Evolutionary conservation across 2,113 vertebrate genomes (phyloP), one percentile per base, ranked within the genome.

Genomic region (Notothenia coriiceps): DNA sequence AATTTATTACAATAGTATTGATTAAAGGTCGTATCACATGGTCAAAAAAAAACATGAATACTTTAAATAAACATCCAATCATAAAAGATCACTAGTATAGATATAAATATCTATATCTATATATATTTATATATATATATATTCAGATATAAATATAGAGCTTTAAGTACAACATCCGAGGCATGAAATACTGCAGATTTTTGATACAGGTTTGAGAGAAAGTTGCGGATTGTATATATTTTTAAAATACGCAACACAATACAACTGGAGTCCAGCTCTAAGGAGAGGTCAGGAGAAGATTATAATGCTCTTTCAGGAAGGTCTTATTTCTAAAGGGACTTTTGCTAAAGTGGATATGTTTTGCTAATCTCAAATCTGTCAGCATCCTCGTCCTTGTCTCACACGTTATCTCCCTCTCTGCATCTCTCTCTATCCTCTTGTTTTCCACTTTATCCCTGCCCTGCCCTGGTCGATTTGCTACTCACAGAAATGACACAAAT

Each of bases 401-500:
- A 20, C n/a, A 11, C 6, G 0, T 84, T 82, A 74, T 83, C 66
- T 84, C 54, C 14, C 40, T 68, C 33, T 54, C 13, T 6, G 35
- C 40, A 51, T 64, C 71, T 62, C 56, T 51, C 68, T 57, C 52
- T 64, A 18, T 54, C n/a, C 0, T 63, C 18, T 82, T 55, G 40
- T 71, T 60, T 77, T 20, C 65, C 44, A 25, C 66, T 74, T 88
- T 82, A 80, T 63, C 61, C 79, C 6, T 74, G 66, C 35, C 59
- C 44, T 33, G 70, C 35, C 60, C 44, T 33, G 2, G 15, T n/a
- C 8, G 10, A 20, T 74, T 77, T 63, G 13, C 5, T 1, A 25
- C 25, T n/a, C 51, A 70, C 65, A 49, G 61, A 49, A 46, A 76
- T 69, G 11, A 62, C 33, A 71, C 57, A 6, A 55, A 78, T 80